Evolutionary conservation across 2,113 vertebrate genomes (phyloP).

Genomic region (Jaculus jaculus): DNA sequence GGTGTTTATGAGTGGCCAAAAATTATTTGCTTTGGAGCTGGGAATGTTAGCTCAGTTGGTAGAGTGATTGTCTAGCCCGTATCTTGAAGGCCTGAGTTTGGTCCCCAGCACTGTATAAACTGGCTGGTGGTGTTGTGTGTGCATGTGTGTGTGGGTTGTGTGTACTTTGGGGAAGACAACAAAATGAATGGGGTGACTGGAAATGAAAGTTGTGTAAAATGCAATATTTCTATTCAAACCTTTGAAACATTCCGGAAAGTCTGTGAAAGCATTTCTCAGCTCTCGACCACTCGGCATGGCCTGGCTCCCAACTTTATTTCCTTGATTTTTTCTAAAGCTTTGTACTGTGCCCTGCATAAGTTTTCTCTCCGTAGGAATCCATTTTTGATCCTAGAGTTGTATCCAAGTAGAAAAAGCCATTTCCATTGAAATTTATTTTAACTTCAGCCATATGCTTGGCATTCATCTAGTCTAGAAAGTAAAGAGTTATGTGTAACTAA

Average conservation of each 20-base stretch:
- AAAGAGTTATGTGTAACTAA: neutral
- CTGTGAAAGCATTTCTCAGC: neutral
- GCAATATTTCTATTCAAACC: neutral
- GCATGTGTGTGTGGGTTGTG: neutral
- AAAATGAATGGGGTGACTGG: neutral
- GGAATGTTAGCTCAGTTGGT: no score
- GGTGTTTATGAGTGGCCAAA: no score
- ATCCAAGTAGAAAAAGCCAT: neutral
- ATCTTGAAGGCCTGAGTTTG: no score
- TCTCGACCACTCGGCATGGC: neutral
- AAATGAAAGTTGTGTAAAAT: neutral
- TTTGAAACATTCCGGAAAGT: neutral
- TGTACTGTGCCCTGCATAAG: neutral
- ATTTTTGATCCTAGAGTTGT: slow-evolving; percentile 35
- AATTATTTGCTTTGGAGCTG: no score
- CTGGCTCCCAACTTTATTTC: neutral
- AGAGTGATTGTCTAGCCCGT: no score
- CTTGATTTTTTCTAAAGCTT: neutral
- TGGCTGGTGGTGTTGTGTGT: no score
- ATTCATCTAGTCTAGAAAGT: neutral
- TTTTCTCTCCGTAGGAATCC: neutral
- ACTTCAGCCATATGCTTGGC: slow-evolving; percentile 2
- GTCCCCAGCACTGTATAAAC: neutral
- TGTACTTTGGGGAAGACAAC: neutral
- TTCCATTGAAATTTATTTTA: slow-evolving; percentile 1